Percentiles rank a stretch among this genome's conserved stretches.
Conservation (phyloP, 2,888 invertebrate genomes). For the Miltochrista miniata region DNA sequence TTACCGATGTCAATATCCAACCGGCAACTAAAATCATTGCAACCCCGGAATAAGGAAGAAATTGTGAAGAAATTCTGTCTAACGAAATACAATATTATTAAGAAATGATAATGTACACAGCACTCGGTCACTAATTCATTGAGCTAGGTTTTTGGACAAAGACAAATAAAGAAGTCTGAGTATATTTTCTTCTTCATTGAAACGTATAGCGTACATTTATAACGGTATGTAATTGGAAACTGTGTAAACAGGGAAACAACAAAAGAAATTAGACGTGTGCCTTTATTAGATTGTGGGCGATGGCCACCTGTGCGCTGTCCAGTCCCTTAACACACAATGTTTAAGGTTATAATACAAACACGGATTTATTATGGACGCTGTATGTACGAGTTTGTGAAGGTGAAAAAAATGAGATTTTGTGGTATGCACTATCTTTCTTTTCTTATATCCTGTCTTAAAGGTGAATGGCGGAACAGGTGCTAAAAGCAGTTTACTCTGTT, state of each 20-base stretch:
- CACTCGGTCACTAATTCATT: no score
- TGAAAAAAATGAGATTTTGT: no score
- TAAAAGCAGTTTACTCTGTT: no score
- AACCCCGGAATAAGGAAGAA: no score
- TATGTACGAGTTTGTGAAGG: no score
- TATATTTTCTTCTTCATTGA: neutral
- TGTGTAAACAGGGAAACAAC: constrained; percentile 1
- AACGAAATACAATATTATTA: no score
- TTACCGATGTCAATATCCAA: no score
- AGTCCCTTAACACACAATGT: neutral
- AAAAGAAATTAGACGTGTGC: neutral
- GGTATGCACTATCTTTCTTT: no score
- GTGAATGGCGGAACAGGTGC: no score
- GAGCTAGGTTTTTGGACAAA: no score
- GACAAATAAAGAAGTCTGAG: neutral
- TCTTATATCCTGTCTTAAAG: no score
- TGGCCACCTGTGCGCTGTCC: constrained; percentile 2
- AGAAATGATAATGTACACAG: no score
- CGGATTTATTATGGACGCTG: neutral
- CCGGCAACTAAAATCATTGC: constrained; percentile 12
- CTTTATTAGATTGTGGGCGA: neutral
- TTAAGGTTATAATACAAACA: neutral
- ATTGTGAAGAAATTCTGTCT: neutral
- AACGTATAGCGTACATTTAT: neutral
- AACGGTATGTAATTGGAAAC: constrained; percentile 1